A percentile compares a stretch with the other conserved stretches of the same genome.
These are phyloP conservation scores for Drosophila meridiana DNA, from an alignment of 2,888 invertebrate genomes.

Conservation along the genomic window DNA sequence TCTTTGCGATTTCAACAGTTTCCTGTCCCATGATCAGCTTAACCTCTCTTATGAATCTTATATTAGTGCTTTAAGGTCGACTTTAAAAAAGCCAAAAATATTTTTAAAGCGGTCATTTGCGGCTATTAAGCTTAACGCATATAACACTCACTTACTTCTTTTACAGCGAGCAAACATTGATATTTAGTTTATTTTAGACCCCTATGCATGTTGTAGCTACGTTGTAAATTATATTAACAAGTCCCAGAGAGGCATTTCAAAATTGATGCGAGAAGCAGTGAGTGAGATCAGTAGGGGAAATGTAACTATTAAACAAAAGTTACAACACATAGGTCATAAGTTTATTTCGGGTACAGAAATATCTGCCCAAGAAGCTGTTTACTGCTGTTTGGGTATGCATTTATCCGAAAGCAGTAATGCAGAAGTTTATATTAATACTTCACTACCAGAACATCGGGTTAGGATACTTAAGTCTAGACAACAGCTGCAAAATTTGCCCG, in stretches of 20 bases:
- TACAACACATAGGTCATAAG: background rate
- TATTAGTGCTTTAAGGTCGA: background rate
- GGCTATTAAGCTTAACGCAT: background rate
- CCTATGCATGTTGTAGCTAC: background rate
- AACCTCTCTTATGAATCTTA: background rate
- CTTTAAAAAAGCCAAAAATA: background rate
- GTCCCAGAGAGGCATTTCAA: background rate
- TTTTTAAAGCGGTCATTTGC: too few relatives aligned
- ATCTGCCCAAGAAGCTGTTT: too few relatives aligned
- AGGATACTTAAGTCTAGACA: too few relatives aligned
- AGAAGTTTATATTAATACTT: too few relatives aligned
- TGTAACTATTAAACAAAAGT: too few relatives aligned
- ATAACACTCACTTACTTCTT: background rate
- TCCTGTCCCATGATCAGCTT: too few relatives aligned
- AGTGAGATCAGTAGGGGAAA: background rate
- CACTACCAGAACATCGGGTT: too few relatives aligned
- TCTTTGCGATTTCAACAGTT: too few relatives aligned
- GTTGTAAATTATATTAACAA: constrained; percentile 9
- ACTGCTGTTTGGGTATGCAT: too few relatives aligned
- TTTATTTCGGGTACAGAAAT: too few relatives aligned
- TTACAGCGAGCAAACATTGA: background rate
- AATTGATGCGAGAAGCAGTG: background rate
- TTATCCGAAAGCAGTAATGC: too few relatives aligned
- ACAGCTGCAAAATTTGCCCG: too few relatives aligned
- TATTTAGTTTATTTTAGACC: constrained; percentile 2